These are phyloP conservation scores for Andrena minutula DNA, from an alignment of 2,888 invertebrate species.

Conservation along the genomic window DNA sequence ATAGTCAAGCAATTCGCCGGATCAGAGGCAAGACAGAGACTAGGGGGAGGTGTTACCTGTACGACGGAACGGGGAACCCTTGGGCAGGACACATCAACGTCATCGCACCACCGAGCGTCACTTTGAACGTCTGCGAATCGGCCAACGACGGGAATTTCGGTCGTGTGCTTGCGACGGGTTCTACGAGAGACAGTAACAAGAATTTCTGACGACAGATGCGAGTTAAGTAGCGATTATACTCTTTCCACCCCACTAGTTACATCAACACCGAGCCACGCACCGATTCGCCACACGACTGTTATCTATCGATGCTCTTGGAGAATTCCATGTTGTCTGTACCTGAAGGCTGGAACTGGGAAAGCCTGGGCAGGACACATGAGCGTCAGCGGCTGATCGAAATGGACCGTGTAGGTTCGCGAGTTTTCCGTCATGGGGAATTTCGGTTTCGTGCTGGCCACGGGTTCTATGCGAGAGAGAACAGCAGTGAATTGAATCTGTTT, in stretches of 20 bases:
- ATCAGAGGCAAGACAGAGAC: not conserved
- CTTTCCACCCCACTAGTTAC: not conserved
- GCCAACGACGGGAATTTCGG: conserved; percentile 88
- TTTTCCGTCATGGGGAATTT: conserved; percentile 83
- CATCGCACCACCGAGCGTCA: conserved; percentile 82
- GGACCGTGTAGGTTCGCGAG: conserved; percentile 82
- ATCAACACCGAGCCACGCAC: conserved; percentile 3
- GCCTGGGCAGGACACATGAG: conserved; percentile 92
- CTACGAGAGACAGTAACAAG: conserved; percentile 76
- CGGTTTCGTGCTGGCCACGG: conserved; percentile 84
- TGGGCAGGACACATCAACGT: conserved; percentile 86
- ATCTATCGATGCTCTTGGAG: conserved; percentile 25
- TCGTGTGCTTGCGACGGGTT: conserved; percentile 88
- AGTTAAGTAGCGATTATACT: not conserved
- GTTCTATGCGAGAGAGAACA: conserved; percentile 77
- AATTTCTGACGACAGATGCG: not conserved
- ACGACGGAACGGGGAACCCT: conserved; percentile 86
- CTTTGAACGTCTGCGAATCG: conserved; percentile 84
- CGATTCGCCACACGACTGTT: conserved; percentile 13
- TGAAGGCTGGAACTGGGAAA: conserved; percentile 85
- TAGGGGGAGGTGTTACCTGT: conserved; percentile 82
- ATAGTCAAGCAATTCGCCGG: conserved; percentile 27
- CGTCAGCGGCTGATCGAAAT: conserved; percentile 84
- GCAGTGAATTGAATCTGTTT: not conserved
- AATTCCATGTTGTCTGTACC: conserved; percentile 64